These are phyloP conservation scores for Gymnobelideus leadbeateri DNA, from an alignment of 2,113 vertebrate species.

Conservation along the genomic window DNA sequence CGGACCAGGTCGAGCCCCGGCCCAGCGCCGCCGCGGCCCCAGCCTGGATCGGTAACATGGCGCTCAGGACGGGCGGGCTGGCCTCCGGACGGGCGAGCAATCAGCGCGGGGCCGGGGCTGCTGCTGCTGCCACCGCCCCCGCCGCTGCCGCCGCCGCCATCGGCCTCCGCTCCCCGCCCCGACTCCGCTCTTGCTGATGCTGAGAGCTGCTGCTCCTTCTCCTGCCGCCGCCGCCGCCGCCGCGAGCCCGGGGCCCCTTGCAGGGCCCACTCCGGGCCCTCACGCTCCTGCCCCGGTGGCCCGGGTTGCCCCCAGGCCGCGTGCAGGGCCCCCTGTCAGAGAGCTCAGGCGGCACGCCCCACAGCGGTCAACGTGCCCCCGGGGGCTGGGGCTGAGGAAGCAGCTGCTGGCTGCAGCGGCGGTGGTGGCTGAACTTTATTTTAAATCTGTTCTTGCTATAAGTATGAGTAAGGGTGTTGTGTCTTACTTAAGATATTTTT, in stretches of 20 bases:
- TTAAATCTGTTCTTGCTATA: too few relatives aligned
- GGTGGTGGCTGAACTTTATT: conserved; percentile 46
- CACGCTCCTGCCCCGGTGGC: conserved; percentile 79
- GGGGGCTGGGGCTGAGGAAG: conserved; percentile 65
- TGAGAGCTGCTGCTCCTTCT: conserved; percentile 53
- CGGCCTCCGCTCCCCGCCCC: conserved; percentile 70
- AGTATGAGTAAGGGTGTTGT: too few relatives aligned
- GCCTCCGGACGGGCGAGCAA: conserved; percentile 47
- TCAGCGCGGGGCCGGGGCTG: conserved; percentile 76
- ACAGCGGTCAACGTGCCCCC: conserved; percentile 77
- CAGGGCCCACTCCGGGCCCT: conserved; percentile 75
- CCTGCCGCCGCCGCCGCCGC: conserved; percentile 67
- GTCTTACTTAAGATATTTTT: too few relatives aligned
- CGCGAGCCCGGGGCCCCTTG: conserved; percentile 68
- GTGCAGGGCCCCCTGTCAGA: conserved; percentile 80
- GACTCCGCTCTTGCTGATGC: conserved; percentile 37
- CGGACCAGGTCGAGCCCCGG: conserved; percentile 83
- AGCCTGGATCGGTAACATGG: conserved; percentile 93
- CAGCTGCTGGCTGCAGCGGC: conserved; percentile 57
- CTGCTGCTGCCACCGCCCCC: conserved; percentile 50
- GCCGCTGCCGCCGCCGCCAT: conserved; percentile 76
- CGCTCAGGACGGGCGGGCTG: conserved; percentile 67
- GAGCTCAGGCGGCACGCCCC: conserved; percentile 72
- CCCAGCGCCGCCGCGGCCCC: conserved; percentile 86
- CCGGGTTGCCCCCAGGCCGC: conserved; percentile 80